A percentile compares a stretch with the other conserved stretches of the same genome.
Evolutionary conservation across 2,888 invertebrate genomes (phyloP).

Genomic region (Perithous albicinctus): DNA sequence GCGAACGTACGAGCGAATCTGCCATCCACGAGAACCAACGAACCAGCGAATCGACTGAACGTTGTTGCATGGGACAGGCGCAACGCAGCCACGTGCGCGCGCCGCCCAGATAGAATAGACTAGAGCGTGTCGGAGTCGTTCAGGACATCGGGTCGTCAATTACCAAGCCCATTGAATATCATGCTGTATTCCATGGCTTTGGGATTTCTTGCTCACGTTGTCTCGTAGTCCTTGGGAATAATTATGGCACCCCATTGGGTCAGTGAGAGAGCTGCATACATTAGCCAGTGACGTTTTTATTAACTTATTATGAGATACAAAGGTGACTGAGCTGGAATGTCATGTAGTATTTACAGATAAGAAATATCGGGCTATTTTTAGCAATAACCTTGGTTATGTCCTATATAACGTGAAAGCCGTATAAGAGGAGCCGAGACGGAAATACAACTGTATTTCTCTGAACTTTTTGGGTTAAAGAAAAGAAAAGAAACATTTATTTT

Average conservation of each 20-base stretch:
- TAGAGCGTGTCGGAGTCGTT: constrained; percentile 57
- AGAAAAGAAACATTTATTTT: too few relatives aligned
- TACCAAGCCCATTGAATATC: constrained; percentile 41
- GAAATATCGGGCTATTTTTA: too few relatives aligned
- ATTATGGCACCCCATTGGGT: constrained; percentile 54
- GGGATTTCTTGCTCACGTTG: constrained; percentile 13
- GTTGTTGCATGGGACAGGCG: constrained; percentile 47
- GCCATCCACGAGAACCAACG: constrained; percentile 41
- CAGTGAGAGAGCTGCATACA: constrained; percentile 44
- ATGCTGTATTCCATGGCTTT: neutral
- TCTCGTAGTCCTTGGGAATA: constrained; percentile 27
- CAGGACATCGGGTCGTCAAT: constrained; percentile 50
- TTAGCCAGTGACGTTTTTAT: constrained; percentile 44
- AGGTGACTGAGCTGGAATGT: too few relatives aligned
- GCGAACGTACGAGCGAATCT: constrained; percentile 50
- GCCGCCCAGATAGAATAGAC: constrained; percentile 30
- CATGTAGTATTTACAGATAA: too few relatives aligned
- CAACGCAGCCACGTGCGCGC: constrained; percentile 14
- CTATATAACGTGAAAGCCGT: too few relatives aligned
- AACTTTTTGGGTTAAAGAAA: too few relatives aligned
- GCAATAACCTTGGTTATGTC: too few relatives aligned
- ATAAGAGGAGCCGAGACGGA: too few relatives aligned
- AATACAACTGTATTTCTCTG: too few relatives aligned
- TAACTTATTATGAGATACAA: neutral
- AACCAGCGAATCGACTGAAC: constrained; percentile 35